Evolutionary conservation across 2,797 vertebrate genomes (phyloP).

Genomic region (Macroramphosus scolopax): DNA sequence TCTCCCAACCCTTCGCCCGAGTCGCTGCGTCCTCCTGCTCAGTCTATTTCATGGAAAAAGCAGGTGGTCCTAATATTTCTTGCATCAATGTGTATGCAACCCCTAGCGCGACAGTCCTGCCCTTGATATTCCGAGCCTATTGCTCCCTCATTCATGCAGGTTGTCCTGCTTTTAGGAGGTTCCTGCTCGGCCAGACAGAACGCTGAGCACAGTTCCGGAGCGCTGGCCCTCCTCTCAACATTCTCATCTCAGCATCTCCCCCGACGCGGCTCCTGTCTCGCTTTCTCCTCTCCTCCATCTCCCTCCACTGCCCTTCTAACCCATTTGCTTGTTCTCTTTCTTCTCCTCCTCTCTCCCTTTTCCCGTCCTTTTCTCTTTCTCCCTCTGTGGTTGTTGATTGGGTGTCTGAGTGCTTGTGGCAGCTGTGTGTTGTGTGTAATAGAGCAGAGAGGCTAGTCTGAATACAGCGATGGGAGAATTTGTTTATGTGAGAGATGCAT

Average conservation of each 20-base stretch:
- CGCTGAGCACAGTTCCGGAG: constrained; percentile 78
- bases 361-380: constrained; percentile 77
- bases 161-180: constrained; percentile 57
- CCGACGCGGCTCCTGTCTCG: constrained; percentile 47
- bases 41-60: constrained; percentile 39
- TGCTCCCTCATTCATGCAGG: constrained; percentile 53
- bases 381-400: constrained; percentile 95
- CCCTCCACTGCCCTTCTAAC: constrained; percentile 34
- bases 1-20: constrained; percentile 9
- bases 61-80: constrained; percentile 59
- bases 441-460: constrained; percentile 99
- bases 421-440: constrained; percentile 99
- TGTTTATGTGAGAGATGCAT: constrained; percentile 99
- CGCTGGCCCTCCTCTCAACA: constrained; percentile 59
- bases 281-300: constrained; percentile 62
- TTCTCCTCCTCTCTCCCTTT: constrained; percentile 35
- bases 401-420: constrained; percentile 99
- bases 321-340: constrained; percentile 14
- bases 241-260: constrained; percentile 67
- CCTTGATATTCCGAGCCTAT: constrained; percentile 44
- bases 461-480: constrained; percentile 99
- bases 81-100: constrained; percentile 45
- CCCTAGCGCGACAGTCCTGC: constrained; percentile 29
- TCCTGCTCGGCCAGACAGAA: constrained; percentile 87
- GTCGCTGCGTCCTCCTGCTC: constrained; percentile 30